phyloP scores from a whole-genome alignment of 2,888 invertebrate genomes.

The Meteorus cinctellus region DNA sequence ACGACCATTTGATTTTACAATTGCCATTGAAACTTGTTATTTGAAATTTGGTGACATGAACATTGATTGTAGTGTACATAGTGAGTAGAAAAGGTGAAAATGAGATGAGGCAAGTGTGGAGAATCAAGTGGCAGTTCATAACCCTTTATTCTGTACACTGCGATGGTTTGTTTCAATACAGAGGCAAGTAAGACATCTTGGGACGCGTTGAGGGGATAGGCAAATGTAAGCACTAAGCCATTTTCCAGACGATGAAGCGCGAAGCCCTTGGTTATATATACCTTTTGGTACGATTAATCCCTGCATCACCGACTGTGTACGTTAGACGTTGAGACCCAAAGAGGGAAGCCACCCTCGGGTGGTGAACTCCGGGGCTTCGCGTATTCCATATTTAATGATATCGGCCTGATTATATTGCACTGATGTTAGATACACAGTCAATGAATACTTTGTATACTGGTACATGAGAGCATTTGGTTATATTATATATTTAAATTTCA shows the following conservation, averaged over 20 bases:
- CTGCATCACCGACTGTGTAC: conserved; percentile 62
- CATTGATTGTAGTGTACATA: background rate
- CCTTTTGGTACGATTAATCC: conserved; percentile 71
- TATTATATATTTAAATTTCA: background rate
- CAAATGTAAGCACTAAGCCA: conserved; percentile 73
- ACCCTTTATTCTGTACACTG: conserved; percentile 48
- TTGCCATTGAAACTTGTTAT: conserved; percentile 42
- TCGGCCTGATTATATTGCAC: conserved; percentile 21
- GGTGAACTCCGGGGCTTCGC: conserved; percentile 65
- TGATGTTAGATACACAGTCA: conserved; percentile 20
- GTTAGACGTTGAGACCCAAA: conserved; percentile 44
- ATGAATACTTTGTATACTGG: background rate
- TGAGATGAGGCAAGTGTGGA: conserved; percentile 45
- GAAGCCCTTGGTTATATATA: conserved; percentile 67
- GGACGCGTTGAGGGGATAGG: conserved; percentile 59
- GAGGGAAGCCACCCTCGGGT: conserved; percentile 71
- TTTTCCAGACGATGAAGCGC: conserved; percentile 74
- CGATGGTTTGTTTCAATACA: conserved; percentile 32
- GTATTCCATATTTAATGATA: conserved; percentile 63
- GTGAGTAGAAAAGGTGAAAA: background rate
- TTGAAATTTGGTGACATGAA: conserved; percentile 43
- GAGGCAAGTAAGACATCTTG: conserved; percentile 44
- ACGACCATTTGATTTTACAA: conserved; percentile 46
- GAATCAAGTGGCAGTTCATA: conserved; percentile 65
- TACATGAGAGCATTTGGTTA: background rate